These are phyloP conservation scores for Notechis scutatus DNA, from an alignment of 2,113 vertebrate species.

Conservation along the genomic window DNA sequence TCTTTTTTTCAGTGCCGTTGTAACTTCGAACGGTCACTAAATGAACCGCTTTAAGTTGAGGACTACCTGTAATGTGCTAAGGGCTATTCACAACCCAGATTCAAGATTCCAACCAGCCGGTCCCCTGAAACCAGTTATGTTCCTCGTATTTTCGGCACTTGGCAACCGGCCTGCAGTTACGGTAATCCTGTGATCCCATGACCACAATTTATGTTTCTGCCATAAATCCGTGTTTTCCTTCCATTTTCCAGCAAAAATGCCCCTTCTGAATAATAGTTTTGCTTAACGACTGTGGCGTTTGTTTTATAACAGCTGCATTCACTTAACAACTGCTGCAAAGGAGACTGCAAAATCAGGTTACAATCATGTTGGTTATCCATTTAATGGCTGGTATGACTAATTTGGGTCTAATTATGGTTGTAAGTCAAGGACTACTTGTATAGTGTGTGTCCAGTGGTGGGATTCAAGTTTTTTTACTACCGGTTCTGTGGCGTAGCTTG, in stretches of 20 bases:
- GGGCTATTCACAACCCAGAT: background rate
- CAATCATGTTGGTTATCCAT: background rate
- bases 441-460: too few species aligned
- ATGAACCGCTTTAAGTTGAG: too few species aligned
- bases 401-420: background rate
- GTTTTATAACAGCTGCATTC: background rate
- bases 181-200: background rate
- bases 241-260: background rate
- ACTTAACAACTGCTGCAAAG: background rate
- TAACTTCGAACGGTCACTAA: background rate
- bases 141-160: too few species aligned
- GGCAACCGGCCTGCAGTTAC: background rate
- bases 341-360: background rate
- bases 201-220: background rate
- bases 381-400: background rate
- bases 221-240: background rate
- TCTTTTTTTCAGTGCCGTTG: background rate
- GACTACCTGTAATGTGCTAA: background rate
- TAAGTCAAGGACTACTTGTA: background rate
- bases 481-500: too few species aligned
- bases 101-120: background rate
- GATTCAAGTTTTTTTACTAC: too few species aligned
- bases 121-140: background rate
- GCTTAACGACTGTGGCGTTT: accelerated
- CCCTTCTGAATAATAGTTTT: background rate